Percentiles rank a stretch among this genome's conserved stretches.
Evolutionary conservation across 2,888 invertebrate species (phyloP).

Genomic region (Luperina nickerlii): DNA sequence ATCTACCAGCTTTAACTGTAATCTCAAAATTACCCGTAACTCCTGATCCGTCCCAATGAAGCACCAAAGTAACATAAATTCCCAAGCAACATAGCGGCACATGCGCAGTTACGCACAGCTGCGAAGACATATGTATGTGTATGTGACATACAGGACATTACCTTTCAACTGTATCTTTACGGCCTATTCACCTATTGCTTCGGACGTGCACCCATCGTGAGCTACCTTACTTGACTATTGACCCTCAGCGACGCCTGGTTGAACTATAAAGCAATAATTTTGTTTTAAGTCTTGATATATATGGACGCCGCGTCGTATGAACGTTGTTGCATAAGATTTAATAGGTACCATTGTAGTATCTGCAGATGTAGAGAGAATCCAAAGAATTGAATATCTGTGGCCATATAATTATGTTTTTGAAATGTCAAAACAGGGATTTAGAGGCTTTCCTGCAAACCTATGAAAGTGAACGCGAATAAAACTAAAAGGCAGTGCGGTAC

Average conservation of each 20-base stretch:
- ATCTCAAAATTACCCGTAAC: background rate
- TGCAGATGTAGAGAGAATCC: background rate
- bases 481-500: background rate
- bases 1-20: background rate
- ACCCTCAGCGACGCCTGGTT: conserved; percentile 6
- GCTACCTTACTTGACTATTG: conserved; percentile 13
- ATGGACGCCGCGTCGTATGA: background rate
- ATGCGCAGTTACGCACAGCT: conserved; percentile 25
- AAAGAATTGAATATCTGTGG: background rate
- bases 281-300: background rate
- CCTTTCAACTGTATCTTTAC: conserved; percentile 11
- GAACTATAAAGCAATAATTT: conserved; percentile 18
- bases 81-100: background rate
- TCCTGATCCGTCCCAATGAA: background rate
- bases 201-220: conserved; percentile 12
- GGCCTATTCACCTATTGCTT: background rate
- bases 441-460: background rate
- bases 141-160: background rate
- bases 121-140: background rate
- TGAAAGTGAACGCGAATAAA: background rate
- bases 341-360: background rate
- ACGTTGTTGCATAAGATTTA: background rate
- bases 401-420: background rate
- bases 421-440: background rate
- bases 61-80: background rate